Percentiles rank a stretch among this genome's conserved stretches.
These are phyloP conservation scores for Tragelaphus oryx DNA, from an alignment of 2,797 vertebrate genomes.

Conservation along the genomic window DNA sequence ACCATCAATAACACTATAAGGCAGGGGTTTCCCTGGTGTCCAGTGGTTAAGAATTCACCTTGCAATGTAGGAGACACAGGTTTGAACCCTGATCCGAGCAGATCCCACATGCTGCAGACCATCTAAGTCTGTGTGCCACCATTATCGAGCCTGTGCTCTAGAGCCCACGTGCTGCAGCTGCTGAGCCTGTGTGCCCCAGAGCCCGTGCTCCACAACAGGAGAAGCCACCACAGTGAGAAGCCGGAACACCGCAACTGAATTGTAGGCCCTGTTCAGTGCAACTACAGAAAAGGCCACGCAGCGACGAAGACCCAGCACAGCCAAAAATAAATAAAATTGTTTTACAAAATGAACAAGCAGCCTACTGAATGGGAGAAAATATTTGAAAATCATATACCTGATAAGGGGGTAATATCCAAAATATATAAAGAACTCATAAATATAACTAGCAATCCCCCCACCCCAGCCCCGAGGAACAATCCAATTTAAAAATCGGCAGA, in stretches of 20 bases:
- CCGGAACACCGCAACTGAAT: neutral
- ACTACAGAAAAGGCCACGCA: rapidly evolving
- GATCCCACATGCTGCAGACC: neutral
- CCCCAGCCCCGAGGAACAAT: neutral
- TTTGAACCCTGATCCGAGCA: neutral
- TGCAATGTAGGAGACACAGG: neutral
- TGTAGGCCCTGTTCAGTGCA: neutral
- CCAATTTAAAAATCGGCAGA: neutral
- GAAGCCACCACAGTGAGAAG: neutral
- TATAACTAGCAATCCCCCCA: neutral
- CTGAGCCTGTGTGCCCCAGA: neutral
- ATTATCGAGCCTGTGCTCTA: neutral
- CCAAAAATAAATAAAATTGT: neutral
- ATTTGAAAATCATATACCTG: neutral
- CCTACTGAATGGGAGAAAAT: neutral
- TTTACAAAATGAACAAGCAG: neutral
- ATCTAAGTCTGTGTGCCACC: neutral
- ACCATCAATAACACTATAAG: neutral
- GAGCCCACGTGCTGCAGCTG: neutral
- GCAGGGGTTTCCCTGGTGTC: neutral
- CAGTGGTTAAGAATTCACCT: neutral
- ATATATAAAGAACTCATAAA: neutral
- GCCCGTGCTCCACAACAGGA: neutral
- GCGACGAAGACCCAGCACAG: neutral
- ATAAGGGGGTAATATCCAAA: neutral